Evolutionary conservation across 2,113 vertebrate genomes (phyloP).

Genomic region (Pao palembangensis): DNA sequence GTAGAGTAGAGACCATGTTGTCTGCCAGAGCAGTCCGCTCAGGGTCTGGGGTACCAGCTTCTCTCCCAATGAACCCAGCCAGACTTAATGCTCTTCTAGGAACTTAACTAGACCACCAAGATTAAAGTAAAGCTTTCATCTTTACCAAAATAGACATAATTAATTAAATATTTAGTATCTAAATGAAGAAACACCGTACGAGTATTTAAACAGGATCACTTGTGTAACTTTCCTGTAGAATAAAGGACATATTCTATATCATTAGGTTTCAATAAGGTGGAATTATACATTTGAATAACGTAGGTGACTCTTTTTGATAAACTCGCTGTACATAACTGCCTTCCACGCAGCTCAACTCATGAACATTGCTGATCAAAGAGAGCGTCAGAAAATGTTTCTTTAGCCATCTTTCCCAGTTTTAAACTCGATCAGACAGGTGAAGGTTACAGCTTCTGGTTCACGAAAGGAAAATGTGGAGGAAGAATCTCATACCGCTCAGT

Average conservation of each 20-base stretch:
- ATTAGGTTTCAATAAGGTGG: constrained; percentile 80
- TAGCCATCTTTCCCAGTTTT: constrained; percentile 18
- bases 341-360: constrained; percentile 82
- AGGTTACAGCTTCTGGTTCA: background rate
- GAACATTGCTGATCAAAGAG: constrained; percentile 86
- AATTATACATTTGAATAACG: constrained; percentile 86
- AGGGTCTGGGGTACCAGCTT: constrained; percentile 48
- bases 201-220: constrained; percentile 83
- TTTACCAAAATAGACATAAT: constrained; percentile 79
- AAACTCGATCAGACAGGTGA: background rate
- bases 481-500: constrained; percentile 8
- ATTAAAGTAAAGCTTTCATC: constrained; percentile 79
- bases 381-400: constrained; percentile 63
- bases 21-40: constrained; percentile 45
- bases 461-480: constrained; percentile 15
- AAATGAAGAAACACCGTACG: constrained; percentile 78
- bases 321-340: constrained; percentile 95
- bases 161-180: constrained; percentile 89
- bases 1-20: constrained; percentile 78
- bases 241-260: constrained; percentile 90
- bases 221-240: constrained; percentile 97
- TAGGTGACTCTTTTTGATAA: constrained; percentile 87
- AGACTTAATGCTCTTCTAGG: constrained; percentile 85
- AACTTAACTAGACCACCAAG: constrained; percentile 83
- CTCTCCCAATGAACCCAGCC: constrained; percentile 48